Conservation (phyloP, 1,140 invertebrate genomes). For the Onthophagus taurus region DNA sequence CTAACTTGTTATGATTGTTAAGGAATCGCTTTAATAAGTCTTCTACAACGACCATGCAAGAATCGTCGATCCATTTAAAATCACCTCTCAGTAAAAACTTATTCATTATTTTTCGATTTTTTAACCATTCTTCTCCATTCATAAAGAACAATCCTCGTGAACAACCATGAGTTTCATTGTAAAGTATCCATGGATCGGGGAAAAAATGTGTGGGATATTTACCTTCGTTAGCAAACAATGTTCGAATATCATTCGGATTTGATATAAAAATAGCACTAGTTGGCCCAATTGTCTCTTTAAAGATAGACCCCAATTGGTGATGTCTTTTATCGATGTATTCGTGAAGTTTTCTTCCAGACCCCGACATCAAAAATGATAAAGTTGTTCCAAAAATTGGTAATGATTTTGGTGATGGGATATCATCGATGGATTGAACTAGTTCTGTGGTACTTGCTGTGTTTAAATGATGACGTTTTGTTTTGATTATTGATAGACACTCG, state of each 20-base stretch:
- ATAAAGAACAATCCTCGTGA: conserved; percentile 79
- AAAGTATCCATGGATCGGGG: conserved; percentile 72
- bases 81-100: conserved; percentile 53
- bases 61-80: conserved; percentile 36
- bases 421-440: no score
- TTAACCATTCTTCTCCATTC: conserved; percentile 72
- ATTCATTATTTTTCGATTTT: conserved; percentile 60
- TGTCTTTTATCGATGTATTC: conserved; percentile 66
- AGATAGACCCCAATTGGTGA: conserved; percentile 62
- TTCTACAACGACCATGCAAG: conserved; percentile 44
- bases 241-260: conserved; percentile 56
- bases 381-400: conserved; percentile 48
- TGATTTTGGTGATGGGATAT: conserved; percentile 40
- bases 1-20: conserved; percentile 40
- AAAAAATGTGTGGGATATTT: conserved; percentile 67
- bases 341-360: conserved; percentile 49
- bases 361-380: conserved; percentile 42
- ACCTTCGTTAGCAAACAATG: conserved; percentile 63
- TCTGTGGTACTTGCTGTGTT: no score
- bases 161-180: conserved; percentile 60
- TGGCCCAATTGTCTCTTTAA: conserved; percentile 57
- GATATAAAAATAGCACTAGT: conserved; percentile 61
- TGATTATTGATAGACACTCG: no score
- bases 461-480: no score
- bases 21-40: conserved; percentile 15